Percentiles rank a stretch among this genome's conserved stretches.
Evolutionary conservation across 2,113 vertebrate species (phyloP).

Genomic region (Danio rerio): GRCz12tu NC_133178.1:61286001-61286500

Average conservation of each 20-base stretch:
- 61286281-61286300: constrained; percentile 62
- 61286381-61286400: constrained; percentile 81
- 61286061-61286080: constrained; percentile 88
- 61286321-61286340: constrained; percentile 92
- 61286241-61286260: constrained; percentile 75
- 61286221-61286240: constrained; percentile 88
- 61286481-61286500: constrained; percentile 74
- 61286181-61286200: constrained; percentile 71
- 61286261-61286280: constrained; percentile 85
- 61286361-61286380: constrained; percentile 85
- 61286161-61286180: constrained; percentile 86
- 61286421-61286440: constrained; percentile 84
- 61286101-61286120: constrained; percentile 81
- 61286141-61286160: constrained; percentile 87
- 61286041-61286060: constrained; percentile 87
- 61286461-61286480: constrained; percentile 75
- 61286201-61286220: constrained; percentile 72
- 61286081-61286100: constrained; percentile 87
- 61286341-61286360: constrained; percentile 86
- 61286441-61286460: constrained; percentile 72
- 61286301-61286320: constrained; percentile 85
- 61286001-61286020: constrained; percentile 76
- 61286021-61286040: constrained; percentile 85
- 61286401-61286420: constrained; percentile 73
- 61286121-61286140: constrained; percentile 78